Base-by-base conservation (phyloP, 2,797 vertebrate species). In the Heteromormyrus szaboi region DNA sequence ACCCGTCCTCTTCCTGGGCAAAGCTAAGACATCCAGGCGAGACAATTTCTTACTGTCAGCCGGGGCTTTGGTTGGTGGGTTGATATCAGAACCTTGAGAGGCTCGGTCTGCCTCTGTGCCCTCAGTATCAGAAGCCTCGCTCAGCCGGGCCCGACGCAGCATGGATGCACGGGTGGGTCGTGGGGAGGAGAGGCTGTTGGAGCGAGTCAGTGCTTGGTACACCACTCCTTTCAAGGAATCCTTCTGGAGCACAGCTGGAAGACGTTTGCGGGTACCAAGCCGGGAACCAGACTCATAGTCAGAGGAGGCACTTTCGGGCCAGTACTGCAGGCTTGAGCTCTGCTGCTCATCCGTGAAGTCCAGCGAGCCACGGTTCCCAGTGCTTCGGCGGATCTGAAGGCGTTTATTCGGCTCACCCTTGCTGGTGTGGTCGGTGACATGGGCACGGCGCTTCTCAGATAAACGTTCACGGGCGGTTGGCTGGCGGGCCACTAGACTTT, bases 181-280 rank as follows among this genome's bases (percentile, higher is more conserved):
- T 0, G 98, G 98, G 0, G 98, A 98, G 0, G 98, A 99, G 88
- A 99, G 94, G 91, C 98, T 99, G 92, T 99, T 99, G 79, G 98
- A 99, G 0, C 98, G 96, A 0, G 96, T 98, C 91, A 99, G 95
- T 7, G 95, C 95, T 93, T 98, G 97, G 87, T 97, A 97, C 1
- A 94, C 92, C 8, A 94, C 95, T 53, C 96, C 96, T 88, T 96
- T 94, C 0, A 93, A 89, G 0, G 88, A 90, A 44, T 98, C 97
- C 9, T 99, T 97, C 87, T 95, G 90, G 6, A 93, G 93, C 2
- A 95, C 95, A 3, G 95, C 86, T 0, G 91, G 91, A 1, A 95
- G 91, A 88, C 96, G 98, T 91, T 97, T 96, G 14, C 96, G 96
- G 48, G 93, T 90, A 12, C 94, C 91, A 0, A 95, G 93, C 29